Base-by-base conservation (phyloP, 2,888 invertebrate species). In the Leptogaster cylindrica region DNA sequence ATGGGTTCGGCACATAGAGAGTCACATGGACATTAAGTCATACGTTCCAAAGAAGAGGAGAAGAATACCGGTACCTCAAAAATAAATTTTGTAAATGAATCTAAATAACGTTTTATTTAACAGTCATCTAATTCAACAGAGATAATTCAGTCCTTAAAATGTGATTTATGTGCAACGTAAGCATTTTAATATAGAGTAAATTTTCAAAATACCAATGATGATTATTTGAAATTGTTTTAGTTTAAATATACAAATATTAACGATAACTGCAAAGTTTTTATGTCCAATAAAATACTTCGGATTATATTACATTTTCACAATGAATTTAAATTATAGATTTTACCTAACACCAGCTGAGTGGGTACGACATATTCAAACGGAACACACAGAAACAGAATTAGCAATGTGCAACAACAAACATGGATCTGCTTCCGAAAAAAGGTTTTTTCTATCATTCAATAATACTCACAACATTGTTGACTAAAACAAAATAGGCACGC, bases 311-410 rank as follows among this genome's bases (percentile, higher is more conserved):
- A 23, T 10, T 20, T 3, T 20, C 10, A 2, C 23, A 12, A 18
- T 16, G 8, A 2, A 28, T 6, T 51, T 31, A n/a, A n/a, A n/a
- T 68, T 68, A 33, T 51, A 81, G 81, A 65, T 77, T 85, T 72
- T 89, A 89, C 82, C 86, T 89, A 46, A 91, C 91, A 69, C 92
- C 93, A 0, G 92, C 88, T 16, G 92, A 92, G 80, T 93, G 93
- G 93, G 93, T 93, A 48, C 88, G 91, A 3, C 93, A 93, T 76
- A 89, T 93, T 76, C 92, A 92, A 78, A 89, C 87, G 76, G 88
- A 90, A 28, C 93, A 93, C 79, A 92, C 92, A 0, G 92, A 92
- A 77, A 82, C 84, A 73, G 91, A 92, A 83, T 82, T 92, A 81
- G 90, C 91, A 77, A 82, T 90, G 78, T 89, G 88, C 82, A 90